Base-by-base conservation (phyloP, 2,113 vertebrate genomes). In the Macroglossus sobrinus region DNA sequence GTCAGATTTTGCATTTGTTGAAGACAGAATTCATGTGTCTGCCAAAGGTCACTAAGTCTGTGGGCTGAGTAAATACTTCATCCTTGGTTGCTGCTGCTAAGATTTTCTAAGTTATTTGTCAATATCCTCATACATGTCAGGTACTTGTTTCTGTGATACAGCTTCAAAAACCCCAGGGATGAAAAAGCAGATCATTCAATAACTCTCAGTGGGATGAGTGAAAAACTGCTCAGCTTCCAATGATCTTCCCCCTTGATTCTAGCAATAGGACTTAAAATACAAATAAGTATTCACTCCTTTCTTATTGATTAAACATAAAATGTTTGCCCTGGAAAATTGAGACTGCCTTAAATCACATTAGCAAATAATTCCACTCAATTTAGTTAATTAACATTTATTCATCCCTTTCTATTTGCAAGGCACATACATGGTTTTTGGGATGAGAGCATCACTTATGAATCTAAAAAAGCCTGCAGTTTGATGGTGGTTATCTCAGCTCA, bases 261-360 rank as follows among this genome's bases (percentile, higher is more conserved):
- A 88, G 47, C 12, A 19, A n/a, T 18, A 50, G 4, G 4, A 76
- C 47, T 94, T 96, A 90, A 85, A 93, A 61, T 61, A 76, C 30
- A 92, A 93, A 82, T 22, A 89, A 75, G 57, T 15, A 19, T 45
- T 75, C 35, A 61, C 4, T 78, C 13, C 28, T 79, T 96, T 87
- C 55, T 88, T 84, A 80, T 24, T 92, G 84, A 15, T 61, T 91
- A 74, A 95, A 68, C 24, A 28, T 55, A 84, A 94, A 95, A 94
- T 55, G 8, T 87, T 80, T 84, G 33, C 45, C 14, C 2, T 55
- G 18, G 26, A 91, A 94, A 74, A 57, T 7, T 89, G 47, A 91
- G 9, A 55, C 30, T 64, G 81, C 66, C 33, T 13, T 89, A 95
- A 84, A 85, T 85, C 93, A n/a, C 35, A 59, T 0, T 0, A 84